phyloP scores from a whole-genome alignment of 1,140 invertebrate species.

The Anastrepha ludens region DNA sequence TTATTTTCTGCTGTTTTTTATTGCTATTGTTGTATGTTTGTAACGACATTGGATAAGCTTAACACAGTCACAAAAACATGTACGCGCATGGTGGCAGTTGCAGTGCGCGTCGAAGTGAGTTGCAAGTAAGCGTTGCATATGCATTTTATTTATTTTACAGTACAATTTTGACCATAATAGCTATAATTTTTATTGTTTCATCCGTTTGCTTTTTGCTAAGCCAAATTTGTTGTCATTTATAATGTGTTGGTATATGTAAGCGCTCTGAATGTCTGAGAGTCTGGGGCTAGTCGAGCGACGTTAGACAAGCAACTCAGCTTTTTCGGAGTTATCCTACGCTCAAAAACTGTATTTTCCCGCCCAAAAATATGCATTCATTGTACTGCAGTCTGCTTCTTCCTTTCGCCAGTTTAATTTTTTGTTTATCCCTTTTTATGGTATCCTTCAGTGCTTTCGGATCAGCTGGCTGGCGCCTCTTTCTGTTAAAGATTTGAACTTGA shows the following conservation, averaged over 20 bases:
- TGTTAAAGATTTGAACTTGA: conserved; percentile 43
- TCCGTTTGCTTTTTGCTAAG: neutral
- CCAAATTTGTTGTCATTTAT: conserved; percentile 1
- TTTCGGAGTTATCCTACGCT: neutral
- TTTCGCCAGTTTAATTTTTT: neutral
- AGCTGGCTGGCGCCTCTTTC: neutral
- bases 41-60: too few relatives aligned
- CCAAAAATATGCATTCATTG: neutral
- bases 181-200: neutral
- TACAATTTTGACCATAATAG: neutral
- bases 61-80: too few relatives aligned
- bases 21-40: too few relatives aligned
- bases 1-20: too few relatives aligned
- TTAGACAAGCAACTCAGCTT: too few relatives aligned
- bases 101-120: too few relatives aligned
- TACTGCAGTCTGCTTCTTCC: neutral
- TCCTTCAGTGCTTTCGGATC: neutral
- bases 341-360: too few relatives aligned
- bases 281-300: neutral
- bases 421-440: neutral
- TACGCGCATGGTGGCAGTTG: too few relatives aligned
- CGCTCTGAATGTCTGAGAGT: too few relatives aligned
- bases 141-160: neutral
- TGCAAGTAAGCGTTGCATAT: neutral
- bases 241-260: neutral